Evolutionary conservation across 2,797 vertebrate genomes (phyloP).

Genomic region (Neosilurus hyrtlii): DNA sequence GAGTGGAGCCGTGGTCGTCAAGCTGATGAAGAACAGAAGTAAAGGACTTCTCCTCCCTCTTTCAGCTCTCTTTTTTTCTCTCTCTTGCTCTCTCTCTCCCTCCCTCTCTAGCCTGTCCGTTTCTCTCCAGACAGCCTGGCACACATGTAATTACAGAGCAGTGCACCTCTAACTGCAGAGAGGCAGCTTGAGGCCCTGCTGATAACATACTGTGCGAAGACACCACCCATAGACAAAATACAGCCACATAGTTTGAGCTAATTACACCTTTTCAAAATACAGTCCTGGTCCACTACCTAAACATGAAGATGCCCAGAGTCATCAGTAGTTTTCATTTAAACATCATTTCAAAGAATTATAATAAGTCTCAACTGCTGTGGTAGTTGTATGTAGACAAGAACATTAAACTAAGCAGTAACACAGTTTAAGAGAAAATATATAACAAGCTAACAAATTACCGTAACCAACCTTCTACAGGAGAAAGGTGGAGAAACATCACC

Average conservation of each 20-base stretch:
- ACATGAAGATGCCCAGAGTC: not conserved
- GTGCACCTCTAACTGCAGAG: constrained; percentile 42
- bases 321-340: not conserved
- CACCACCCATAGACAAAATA: constrained; percentile 17
- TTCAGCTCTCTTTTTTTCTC: constrained; percentile 10
- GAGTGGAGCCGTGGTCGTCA: not conserved
- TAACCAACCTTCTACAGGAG: not conserved
- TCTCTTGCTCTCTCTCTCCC: constrained; percentile 24
- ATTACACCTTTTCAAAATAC: constrained; percentile 20
- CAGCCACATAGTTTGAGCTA: constrained; percentile 11
- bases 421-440: not conserved
- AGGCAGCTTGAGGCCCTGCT: constrained; percentile 37
- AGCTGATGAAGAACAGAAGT: constrained; percentile 32
- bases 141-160: constrained; percentile 54
- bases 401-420: not conserved
- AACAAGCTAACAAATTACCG: not conserved
- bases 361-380: not conserved
- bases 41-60: not conserved
- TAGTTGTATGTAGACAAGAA: not conserved
- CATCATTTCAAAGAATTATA: not conserved
- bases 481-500: not conserved
- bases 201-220: constrained; percentile 24
- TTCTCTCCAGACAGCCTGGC: constrained; percentile 50
- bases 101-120: constrained; percentile 21
- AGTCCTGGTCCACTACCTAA: not conserved